Evolutionary conservation across 2,888 invertebrate species (phyloP), one percentile per base, ranked within the genome.

Genomic region (Drosophila koepferae): DNA sequence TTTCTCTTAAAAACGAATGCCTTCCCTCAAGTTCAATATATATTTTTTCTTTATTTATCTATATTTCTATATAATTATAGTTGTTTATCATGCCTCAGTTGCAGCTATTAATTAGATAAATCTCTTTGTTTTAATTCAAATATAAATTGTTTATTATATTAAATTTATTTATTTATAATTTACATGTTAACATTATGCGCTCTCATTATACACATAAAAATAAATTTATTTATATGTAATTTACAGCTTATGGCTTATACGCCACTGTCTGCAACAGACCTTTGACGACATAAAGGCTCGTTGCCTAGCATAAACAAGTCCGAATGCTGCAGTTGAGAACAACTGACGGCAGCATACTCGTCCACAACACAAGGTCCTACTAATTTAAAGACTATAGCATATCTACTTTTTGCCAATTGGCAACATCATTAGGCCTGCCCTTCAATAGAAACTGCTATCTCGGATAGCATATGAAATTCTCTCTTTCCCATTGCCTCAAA

Each of bases 261-360:
- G 38, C 9, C 20, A 23, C 40, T 60, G 60, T 49, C 48, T 49
- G 60, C 38, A 18, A 0, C 49, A 49, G 48, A 60, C 16, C 49
- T 60, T 49, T 28, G 40, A 18, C 46, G 16, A n/a, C 44, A 58
- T 58, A 41, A 23, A 34, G 18, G 31, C 7, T 34, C 41, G 41
- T 5, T 18, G 18, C 55, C 4, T 41, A 18, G n/a, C 49, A 51
- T 51, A 51, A 51, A 18, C 18, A 51, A 51, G 31, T 3, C 18
- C 12, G 8, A 34, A 7, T 12, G 49, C 9, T 18, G 18, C 34
- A 18, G 49, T 18, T 12, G 16, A 34, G 31, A 12, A 1, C 12
- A 18, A 51, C 18, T 34, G 49, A 12, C 49, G 6, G 31, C 12
- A 12, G 6, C 12, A 18, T 51, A 7, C 49, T 1, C 28, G n/a